These are phyloP conservation scores for Malacoctenus gilli DNA, from an alignment of 2,797 vertebrate genomes.

Conservation along the genomic window DNA sequence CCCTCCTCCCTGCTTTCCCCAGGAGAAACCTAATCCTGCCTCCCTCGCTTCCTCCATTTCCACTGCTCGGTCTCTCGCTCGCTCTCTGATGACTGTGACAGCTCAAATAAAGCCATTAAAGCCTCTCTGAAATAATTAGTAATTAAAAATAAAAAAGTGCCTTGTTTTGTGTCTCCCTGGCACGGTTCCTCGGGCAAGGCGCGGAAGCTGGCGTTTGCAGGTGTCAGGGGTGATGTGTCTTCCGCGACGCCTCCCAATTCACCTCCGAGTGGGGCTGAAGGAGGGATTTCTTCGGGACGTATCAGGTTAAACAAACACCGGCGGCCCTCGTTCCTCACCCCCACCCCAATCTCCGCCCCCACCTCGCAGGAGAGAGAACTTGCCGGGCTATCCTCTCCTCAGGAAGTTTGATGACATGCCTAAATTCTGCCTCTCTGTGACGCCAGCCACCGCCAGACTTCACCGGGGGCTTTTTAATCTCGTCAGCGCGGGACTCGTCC, in stretches of 20 bases:
- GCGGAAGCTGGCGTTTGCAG: conserved; percentile 52
- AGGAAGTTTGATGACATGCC: conserved; percentile 51
- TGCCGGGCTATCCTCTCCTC: conserved; percentile 55
- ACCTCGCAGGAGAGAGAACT: conserved; percentile 27
- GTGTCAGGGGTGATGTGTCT: conserved; percentile 65
- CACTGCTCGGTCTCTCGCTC: conserved; percentile 58
- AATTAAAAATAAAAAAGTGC: conserved; percentile 80
- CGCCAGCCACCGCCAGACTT: conserved; percentile 51
- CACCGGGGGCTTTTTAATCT: conserved; percentile 65
- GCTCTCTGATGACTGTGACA: conserved; percentile 83
- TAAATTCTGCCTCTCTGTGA: conserved; percentile 56
- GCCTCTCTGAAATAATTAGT: conserved; percentile 83
- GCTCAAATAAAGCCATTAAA: conserved; percentile 87
- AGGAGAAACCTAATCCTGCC: conserved; percentile 75
- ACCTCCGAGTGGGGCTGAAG: conserved; percentile 52
- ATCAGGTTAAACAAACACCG: conserved; percentile 62
- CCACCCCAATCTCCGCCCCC: not conserved
- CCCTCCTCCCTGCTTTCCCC: conserved; percentile 80
- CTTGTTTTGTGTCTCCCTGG: conserved; percentile 63
- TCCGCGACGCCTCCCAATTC: conserved; percentile 42
- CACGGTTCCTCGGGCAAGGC: conserved; percentile 36
- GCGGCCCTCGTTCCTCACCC: conserved; percentile 8
- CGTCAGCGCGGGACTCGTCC: conserved; percentile 57
- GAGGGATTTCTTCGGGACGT: conserved; percentile 48
- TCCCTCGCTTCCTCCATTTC: conserved; percentile 64